Evolutionary conservation across 2,888 invertebrate species (phyloP), one percentile per base, ranked within the genome.

Genomic region (Lepidochitona cinerea): DNA sequence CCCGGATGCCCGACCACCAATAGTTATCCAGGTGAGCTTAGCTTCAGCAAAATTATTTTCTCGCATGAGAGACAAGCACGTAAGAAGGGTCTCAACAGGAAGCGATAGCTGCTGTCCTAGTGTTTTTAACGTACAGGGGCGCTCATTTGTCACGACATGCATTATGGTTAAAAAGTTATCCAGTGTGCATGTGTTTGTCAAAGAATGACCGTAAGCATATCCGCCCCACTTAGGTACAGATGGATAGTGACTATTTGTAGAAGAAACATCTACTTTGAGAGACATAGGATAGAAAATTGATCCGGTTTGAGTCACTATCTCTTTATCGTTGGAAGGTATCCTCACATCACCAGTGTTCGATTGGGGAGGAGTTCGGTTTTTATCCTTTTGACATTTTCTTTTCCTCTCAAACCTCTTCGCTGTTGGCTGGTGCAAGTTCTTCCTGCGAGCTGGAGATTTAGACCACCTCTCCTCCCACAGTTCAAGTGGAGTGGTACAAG

Each of bases 391-490:
- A n/a, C n/a, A n/a, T 23, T 7, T 66, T 14, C 7, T 29, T 66
- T 66, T 12, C 33, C 18, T 66, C 23, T 29, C 9, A n/a, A 9
- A 7, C 59, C 23, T 54, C 59, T 54, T 54, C 35, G 23, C 9
- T 32, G 67, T 66, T 36, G 67, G 67, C 37, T 66, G 67, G 32
- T 66, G 29, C 9, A 14, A 9, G 23, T 66, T 66, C 33, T 66
- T 66, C 35, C 23, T 12, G 35, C n/a, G 67, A 12, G 9, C 29
- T 7, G 14, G 9, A 14, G 14, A 23, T 29, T 29, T 66, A 14
- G 67, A 9, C 67, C 67, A 66, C 67, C 32, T 66, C 29, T 66
- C 67, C 35, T 29, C 67, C 14, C 35, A 29, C 67, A 66, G 9
- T 12, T 66, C 67, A 14, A 33, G 14, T 32, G 9, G 29, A 14